Evolutionary conservation across 2,113 vertebrate genomes (phyloP).

Genomic region (Eublepharis macularius): DNA sequence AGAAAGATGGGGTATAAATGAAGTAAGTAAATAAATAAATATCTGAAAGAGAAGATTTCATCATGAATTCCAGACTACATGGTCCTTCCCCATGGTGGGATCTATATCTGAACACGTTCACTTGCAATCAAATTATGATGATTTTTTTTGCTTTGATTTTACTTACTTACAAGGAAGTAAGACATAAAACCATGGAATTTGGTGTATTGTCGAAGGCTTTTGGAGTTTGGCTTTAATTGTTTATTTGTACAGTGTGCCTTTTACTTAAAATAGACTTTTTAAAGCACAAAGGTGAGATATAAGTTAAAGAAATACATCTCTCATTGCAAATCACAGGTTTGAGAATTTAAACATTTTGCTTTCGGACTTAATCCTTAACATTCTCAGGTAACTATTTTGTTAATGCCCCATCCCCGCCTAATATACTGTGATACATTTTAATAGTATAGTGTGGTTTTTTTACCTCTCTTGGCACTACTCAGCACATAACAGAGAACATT

Average conservation of each 20-base stretch:
- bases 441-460: not conserved
- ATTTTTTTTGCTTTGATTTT: not conserved
- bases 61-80: not conserved
- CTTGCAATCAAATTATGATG: not conserved
- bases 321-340: not conserved
- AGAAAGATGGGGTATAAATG: not conserved
- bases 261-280: not conserved
- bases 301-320: not conserved
- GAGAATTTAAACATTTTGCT: not conserved
- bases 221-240: not conserved
- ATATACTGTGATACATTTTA: too few relatives aligned
- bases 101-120: not conserved
- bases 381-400: not conserved
- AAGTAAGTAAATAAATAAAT: not conserved
- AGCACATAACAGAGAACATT: not conserved
- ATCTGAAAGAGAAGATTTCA: not conserved
- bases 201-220: too few relatives aligned
- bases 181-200: not conserved
- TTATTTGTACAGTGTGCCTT: too few relatives aligned
- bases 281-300: not conserved
- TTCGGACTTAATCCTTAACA: not conserved
- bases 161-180: not conserved
- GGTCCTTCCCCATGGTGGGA: not conserved
- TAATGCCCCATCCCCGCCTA: too few relatives aligned
- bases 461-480: not conserved